Evolutionary conservation across 2,113 vertebrate genomes (phyloP).

Genomic region (Atrichornis clamosus): DNA sequence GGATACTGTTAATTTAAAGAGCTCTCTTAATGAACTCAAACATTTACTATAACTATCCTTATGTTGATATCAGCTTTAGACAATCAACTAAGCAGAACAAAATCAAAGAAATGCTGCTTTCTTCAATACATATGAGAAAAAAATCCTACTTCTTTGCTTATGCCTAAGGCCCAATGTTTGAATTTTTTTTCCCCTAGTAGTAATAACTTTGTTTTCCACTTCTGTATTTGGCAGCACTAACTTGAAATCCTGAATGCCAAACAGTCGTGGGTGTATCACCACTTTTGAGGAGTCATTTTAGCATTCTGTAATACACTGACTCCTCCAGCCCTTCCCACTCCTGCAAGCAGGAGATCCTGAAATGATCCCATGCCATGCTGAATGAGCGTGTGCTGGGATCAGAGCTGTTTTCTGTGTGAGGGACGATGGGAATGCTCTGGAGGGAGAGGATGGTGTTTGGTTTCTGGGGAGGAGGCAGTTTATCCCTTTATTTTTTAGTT

Average conservation of each 20-base stretch:
- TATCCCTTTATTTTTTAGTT: constrained; percentile 53
- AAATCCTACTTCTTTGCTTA: background rate
- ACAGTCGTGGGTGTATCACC: background rate
- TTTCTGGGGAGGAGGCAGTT: constrained; percentile 41
- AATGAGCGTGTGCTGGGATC: background rate
- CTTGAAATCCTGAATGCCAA: background rate
- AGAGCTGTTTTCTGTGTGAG: background rate
- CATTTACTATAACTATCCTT: constrained; percentile 15
- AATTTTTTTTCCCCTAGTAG: background rate
- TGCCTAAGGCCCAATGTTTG: background rate
- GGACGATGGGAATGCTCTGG: background rate
- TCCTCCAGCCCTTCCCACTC: constrained; percentile 23
- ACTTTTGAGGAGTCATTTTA: background rate
- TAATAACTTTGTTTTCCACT: background rate
- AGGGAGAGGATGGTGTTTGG: background rate
- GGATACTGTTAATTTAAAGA: constrained; percentile 13
- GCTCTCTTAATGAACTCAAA: background rate
- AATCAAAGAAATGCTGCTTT: constrained; percentile 39
- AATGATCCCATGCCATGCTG: background rate
- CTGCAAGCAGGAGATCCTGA: background rate
- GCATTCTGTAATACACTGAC: background rate
- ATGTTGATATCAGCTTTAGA: constrained; percentile 65
- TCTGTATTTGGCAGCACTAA: background rate
- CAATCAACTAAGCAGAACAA: constrained; percentile 66
- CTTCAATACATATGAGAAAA: constrained; percentile 8